These are phyloP conservation scores for Oreochromis mossambicus DNA, from an alignment of 2,797 vertebrate species.

Conservation along the genomic window DNA sequence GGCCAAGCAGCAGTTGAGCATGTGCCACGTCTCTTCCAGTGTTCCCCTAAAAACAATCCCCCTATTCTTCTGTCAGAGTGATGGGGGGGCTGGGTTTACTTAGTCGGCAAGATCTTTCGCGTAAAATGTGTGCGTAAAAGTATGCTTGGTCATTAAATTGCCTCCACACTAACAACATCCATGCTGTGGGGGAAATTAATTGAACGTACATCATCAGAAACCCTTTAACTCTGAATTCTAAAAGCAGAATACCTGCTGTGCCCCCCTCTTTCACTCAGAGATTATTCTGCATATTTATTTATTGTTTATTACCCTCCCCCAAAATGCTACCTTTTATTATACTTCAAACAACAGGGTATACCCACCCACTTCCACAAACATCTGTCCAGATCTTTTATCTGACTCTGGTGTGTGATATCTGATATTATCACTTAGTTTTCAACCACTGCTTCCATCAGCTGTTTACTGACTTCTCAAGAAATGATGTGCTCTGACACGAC, in stretches of 20 bases:
- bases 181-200: background rate
- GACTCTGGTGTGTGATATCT: background rate
- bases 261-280: background rate
- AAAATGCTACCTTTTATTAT: background rate
- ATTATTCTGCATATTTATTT: background rate
- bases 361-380: rapidly evolving
- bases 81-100: background rate
- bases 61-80: slow-evolving; percentile 20
- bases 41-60: slow-evolving; percentile 52
- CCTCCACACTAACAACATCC: background rate
- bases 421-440: background rate
- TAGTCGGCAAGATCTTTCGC: background rate
- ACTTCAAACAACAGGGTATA: background rate
- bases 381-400: background rate
- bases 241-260: background rate
- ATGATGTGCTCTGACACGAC: background rate
- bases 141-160: background rate
- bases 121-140: background rate
- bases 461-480: background rate
- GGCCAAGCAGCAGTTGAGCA: slow-evolving; percentile 30
- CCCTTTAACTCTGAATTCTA: background rate
- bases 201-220: background rate
- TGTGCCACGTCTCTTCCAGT: slow-evolving; percentile 78
- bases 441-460: background rate
- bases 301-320: background rate